These are phyloP conservation scores for Paramisgurnus dabryanus DNA, from an alignment of 2,113 vertebrate genomes.

Conservation along the genomic window DNA sequence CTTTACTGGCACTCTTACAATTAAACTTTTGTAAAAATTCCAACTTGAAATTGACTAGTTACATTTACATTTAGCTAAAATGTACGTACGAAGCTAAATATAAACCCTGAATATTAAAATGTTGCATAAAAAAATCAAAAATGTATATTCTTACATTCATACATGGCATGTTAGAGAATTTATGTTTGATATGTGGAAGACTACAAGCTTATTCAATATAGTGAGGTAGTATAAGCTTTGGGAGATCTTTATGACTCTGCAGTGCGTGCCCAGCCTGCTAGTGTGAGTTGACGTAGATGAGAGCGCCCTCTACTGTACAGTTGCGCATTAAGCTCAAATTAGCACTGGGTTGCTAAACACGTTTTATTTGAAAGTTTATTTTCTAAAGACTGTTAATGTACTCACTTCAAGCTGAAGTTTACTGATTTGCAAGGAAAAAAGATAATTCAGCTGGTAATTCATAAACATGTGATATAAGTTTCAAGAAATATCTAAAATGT, in stretches of 20 bases:
- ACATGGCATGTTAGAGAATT: neutral
- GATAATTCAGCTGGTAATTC: neutral
- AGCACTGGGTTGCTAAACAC: neutral
- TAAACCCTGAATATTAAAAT: neutral
- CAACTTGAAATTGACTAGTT: no score
- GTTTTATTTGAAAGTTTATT: no score
- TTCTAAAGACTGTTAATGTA: no score
- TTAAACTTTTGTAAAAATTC: no score
- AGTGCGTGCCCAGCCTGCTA: neutral
- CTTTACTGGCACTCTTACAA: no score
- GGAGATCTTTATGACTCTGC: neutral
- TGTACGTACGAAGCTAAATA: no score
- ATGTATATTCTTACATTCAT: neutral
- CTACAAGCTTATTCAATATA: neutral
- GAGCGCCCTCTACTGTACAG: constrained; percentile 75
- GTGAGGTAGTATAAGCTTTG: neutral
- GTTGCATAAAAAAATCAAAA: no score
- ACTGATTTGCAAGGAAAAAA: neutral
- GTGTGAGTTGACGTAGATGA: constrained; percentile 51
- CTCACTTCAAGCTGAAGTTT: neutral
- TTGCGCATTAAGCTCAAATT: neutral
- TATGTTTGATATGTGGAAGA: neutral
- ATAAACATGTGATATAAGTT: no score
- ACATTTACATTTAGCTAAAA: no score
- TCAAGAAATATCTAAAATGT: no score